Percentiles rank a stretch among this genome's conserved stretches.
Evolutionary conservation across 2,888 invertebrate genomes (phyloP).

Genomic region (Macrosiphum euphorbiae): DNA sequence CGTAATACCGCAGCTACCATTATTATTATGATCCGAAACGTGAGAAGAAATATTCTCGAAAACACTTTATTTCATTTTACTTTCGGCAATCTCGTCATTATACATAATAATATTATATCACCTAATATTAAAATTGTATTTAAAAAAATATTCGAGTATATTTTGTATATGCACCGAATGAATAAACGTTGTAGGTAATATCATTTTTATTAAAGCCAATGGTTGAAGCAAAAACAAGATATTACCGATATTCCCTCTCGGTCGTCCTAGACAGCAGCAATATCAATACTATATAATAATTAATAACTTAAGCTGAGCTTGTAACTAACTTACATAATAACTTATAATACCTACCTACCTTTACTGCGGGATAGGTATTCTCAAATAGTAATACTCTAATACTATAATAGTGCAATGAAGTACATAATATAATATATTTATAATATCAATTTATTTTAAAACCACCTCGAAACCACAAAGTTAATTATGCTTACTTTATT

Average conservation of each 20-base stretch:
- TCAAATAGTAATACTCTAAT: conserved; percentile 14
- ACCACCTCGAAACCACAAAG: not conserved
- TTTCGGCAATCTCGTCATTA: not conserved
- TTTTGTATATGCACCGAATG: not conserved
- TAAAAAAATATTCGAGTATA: not conserved
- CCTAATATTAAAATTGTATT: not conserved
- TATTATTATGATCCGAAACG: not conserved
- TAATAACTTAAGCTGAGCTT: conserved; percentile 2
- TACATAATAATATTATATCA: too few relatives aligned
- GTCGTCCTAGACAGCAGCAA: not conserved
- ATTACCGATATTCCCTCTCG: not conserved
- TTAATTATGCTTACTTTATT: not conserved
- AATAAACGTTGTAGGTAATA: too few relatives aligned
- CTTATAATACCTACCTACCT: not conserved
- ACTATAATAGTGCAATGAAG: not conserved
- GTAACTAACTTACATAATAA: conserved; percentile 14
- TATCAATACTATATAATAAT: not conserved
- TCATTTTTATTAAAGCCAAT: not conserved
- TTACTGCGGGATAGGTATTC: not conserved
- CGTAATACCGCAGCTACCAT: not conserved
- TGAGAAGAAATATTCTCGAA: not conserved
- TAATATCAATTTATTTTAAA: not conserved
- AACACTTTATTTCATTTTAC: not conserved
- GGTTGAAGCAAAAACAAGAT: not conserved
- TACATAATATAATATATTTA: not conserved